phyloP scores from a whole-genome alignment of 2,113 vertebrate genomes.

The Toxotes jaculatrix region DNA sequence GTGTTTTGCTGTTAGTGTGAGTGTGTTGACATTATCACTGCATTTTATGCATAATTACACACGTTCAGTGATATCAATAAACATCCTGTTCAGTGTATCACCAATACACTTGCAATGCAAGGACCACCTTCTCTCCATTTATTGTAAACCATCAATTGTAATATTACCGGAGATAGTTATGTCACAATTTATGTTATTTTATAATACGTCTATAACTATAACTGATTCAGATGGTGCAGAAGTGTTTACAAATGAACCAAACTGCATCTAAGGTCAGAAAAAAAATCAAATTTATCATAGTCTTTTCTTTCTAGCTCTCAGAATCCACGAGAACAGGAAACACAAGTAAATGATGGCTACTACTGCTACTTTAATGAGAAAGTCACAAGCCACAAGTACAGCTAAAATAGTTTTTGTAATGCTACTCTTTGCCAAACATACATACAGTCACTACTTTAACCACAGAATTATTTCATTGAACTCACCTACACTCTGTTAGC shows the following conservation, averaged over 20 bases:
- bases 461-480: not conserved
- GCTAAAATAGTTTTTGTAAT: not conserved
- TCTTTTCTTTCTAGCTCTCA: not conserved
- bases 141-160: not conserved
- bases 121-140: not conserved
- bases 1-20: not conserved
- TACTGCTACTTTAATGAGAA: not conserved
- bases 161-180: no score
- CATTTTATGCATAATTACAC: not conserved
- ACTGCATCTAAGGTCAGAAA: not conserved
- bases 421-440: not conserved
- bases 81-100: not conserved
- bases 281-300: not conserved
- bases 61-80: no score
- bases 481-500: not conserved
- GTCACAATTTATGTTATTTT: no score
- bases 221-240: not conserved
- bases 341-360: not conserved
- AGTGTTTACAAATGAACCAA: not conserved
- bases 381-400: not conserved
- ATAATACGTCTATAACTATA: not conserved
- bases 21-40: not conserved
- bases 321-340: no score
- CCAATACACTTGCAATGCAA: not conserved
- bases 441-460: no score